Evolutionary conservation across 2,888 invertebrate genomes (phyloP).

Genomic region (Cabera pusaria): DNA sequence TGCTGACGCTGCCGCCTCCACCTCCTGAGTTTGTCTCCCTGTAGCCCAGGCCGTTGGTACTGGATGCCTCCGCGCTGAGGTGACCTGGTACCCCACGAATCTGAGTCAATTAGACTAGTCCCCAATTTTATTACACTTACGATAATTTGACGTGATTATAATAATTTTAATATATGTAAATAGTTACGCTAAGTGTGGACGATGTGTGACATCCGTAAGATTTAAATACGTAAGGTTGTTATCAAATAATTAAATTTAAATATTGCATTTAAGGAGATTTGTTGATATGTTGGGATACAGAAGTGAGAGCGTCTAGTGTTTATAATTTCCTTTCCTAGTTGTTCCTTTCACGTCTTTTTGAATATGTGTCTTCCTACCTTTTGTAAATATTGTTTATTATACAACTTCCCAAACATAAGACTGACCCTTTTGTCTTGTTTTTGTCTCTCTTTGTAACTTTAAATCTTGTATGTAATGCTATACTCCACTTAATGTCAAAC

Average conservation of each 20-base stretch:
- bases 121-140: constrained; percentile 65
- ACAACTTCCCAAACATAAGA: constrained; percentile 83
- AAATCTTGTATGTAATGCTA: constrained; percentile 57
- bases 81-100: constrained; percentile 72
- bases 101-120: constrained; percentile 78
- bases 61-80: constrained; percentile 72
- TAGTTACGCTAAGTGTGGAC: constrained; percentile 63
- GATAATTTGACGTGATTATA: constrained; percentile 58
- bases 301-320: constrained; percentile 52
- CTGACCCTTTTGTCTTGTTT: constrained; percentile 82
- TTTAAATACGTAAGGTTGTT: constrained; percentile 75
- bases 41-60: constrained; percentile 78
- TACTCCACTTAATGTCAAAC: constrained; percentile 66
- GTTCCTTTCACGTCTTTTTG: constrained; percentile 65
- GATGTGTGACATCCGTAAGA: constrained; percentile 78
- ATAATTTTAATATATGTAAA: constrained; percentile 62
- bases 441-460: constrained; percentile 71
- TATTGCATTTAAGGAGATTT: constrained; percentile 63
- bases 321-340: constrained; percentile 59
- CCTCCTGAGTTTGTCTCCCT: constrained; percentile 80
- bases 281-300: constrained; percentile 65
- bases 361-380: constrained; percentile 78
- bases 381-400: constrained; percentile 81
- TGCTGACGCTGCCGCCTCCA: constrained; percentile 80
- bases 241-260: constrained; percentile 65